Percentiles rank a stretch among this genome's conserved stretches.
Conservation (phyloP, 2,113 vertebrate species). For the Alethe castanea region DNA sequence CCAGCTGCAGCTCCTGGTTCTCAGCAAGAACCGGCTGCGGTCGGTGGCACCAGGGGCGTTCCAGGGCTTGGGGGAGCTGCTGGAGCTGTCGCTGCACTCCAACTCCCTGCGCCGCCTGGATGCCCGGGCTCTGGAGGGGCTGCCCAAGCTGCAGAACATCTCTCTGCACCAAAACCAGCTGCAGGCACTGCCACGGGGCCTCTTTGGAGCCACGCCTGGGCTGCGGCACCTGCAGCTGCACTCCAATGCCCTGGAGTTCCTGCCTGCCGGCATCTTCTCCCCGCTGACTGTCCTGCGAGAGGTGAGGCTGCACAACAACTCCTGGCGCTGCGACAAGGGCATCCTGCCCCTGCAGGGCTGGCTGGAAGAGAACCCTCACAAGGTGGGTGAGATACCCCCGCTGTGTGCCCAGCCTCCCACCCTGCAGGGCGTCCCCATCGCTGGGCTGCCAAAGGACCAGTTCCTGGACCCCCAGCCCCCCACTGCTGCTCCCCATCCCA, state of each 20-base stretch:
- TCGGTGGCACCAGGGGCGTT: constrained; percentile 76
- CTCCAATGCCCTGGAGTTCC: constrained; percentile 81
- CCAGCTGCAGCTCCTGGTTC: constrained; percentile 80
- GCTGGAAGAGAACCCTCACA: constrained; percentile 73
- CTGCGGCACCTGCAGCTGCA: constrained; percentile 81
- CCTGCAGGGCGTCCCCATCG: constrained; percentile 65
- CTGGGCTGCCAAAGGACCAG: constrained; percentile 40
- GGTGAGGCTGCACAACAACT: constrained; percentile 83
- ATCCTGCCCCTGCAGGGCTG: constrained; percentile 83
- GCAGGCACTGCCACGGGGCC: constrained; percentile 67
- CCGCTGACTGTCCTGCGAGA: constrained; percentile 70
- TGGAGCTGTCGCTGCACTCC: constrained; percentile 86
- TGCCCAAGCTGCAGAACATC: constrained; percentile 82
- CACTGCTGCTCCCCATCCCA: neutral
- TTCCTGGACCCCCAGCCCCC: neutral
- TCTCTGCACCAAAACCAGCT: constrained; percentile 88
- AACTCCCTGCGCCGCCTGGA: constrained; percentile 78
- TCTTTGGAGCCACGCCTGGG: constrained; percentile 72
- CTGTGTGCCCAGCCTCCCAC: constrained; percentile 74
- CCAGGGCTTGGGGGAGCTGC: constrained; percentile 76
- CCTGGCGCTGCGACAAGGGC: constrained; percentile 85
- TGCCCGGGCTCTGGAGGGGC: constrained; percentile 67
- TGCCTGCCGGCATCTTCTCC: constrained; percentile 78
- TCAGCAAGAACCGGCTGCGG: constrained; percentile 85
- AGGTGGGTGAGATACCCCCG: constrained; percentile 67